Evolutionary conservation across 2,888 invertebrate species (phyloP).

Genomic region (Trachelus stipa): DNA sequence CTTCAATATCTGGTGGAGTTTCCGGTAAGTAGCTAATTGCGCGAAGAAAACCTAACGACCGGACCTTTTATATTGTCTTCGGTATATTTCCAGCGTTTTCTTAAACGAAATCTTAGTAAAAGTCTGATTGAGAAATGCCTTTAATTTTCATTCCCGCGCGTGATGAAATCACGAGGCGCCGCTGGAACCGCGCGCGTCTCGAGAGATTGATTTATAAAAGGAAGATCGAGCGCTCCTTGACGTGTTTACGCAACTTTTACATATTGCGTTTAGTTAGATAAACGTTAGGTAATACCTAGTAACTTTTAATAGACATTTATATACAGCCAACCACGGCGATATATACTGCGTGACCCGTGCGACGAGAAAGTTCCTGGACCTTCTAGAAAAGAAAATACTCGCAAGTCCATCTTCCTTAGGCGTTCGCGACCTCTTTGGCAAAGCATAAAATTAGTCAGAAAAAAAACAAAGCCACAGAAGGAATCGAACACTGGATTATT

Average conservation of each 20-base stretch:
- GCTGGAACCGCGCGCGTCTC: neutral
- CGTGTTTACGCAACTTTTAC: slow-evolving; percentile 6
- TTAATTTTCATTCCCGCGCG: neutral
- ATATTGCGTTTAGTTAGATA: neutral
- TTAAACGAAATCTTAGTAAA: neutral
- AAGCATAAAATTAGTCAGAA: neutral
- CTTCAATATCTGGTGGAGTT: slow-evolving; percentile 95
- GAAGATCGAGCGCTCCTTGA: neutral
- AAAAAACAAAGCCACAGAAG: neutral
- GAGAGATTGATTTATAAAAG: slow-evolving; percentile 3
- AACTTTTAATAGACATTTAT: neutral
- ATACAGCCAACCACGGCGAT: neutral
- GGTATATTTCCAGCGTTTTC: neutral
- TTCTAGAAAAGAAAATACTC: neutral
- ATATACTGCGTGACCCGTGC: neutral
- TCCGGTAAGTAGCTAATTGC: slow-evolving; percentile 74
- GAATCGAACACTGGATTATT: neutral
- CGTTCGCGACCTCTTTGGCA: neutral
- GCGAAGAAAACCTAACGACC: slow-evolving; percentile 1
- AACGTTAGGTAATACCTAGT: neutral
- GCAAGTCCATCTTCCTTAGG: neutral
- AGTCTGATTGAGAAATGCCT: neutral
- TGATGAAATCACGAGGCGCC: neutral
- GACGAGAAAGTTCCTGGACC: neutral
- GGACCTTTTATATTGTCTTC: neutral